Base-by-base conservation (phyloP, 2,113 vertebrate genomes). In the Suricata suricatta region DNA sequence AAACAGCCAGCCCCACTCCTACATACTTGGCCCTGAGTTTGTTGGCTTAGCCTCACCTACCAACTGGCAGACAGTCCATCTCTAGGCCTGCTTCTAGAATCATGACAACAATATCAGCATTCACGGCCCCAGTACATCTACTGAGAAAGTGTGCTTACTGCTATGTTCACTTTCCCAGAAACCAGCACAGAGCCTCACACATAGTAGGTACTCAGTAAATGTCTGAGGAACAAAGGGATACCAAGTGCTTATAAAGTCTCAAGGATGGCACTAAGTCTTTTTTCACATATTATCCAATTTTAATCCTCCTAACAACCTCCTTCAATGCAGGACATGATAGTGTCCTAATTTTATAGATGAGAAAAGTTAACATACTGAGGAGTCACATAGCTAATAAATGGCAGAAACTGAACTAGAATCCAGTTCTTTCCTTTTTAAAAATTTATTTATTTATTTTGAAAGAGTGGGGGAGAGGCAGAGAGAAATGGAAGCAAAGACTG, bases 1-100 rank as follows among this genome's bases (percentile, higher is more conserved):
- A 44, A 54, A 16, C 44, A 71, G 25, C 41, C 52, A 54, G 90
- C 35, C 23, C 79, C n/a, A 60, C 69, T 72, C 72, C 63, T 33
- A 10, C 2, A 27, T 4, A 23, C 21, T 9, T 38, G 60, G 72
- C 29, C 47, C 16, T 5, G 41, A 25, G 19, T 57, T 19, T 17
- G 1, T 10, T 57, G 71, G 41, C 33, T 95, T 7, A 41, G 57
- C 12, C 27, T 86, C 52, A 77, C 21, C 81, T 44, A 27, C 44
- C 16, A 52, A n/a, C 15, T 29, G 38, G 71, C 41, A 88, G 52
- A 82, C 27, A 23, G 17, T 47, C 52, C 82, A 23, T 38, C 31
- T 95, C 82, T 68, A 82, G 41, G 44, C 50, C 88, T 82, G 7
- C 60, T 88, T 95, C 93, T 38, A 77, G 60, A 82, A 79, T 66